Base-by-base conservation (phyloP, 2,888 invertebrate species). In the Agrotis exclamationis region DNA sequence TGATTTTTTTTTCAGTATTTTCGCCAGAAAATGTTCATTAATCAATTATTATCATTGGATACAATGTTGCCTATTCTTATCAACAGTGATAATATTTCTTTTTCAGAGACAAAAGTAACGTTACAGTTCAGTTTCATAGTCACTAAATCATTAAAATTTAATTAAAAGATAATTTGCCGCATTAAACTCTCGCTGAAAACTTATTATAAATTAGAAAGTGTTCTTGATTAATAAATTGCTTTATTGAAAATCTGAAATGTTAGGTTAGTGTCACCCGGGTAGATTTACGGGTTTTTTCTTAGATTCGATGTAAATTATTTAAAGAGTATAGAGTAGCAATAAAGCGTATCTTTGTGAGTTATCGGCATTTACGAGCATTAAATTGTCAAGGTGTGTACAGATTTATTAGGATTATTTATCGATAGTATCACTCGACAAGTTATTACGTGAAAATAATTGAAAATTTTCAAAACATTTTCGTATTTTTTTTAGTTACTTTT, bases 121-220 rank as follows among this genome's bases (percentile, higher is more conserved):
- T 56, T 28, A 73, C 20, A 64, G 20, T 54, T 47, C 16, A 50
- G 47, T 59, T 56, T 60, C 48, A 56, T 20, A 67, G 44, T 72
- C 22, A 60, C n/a, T 7, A 2, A 60, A 7, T 53, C 11, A 45
- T 7, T n/a, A 63, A 44, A 9, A n/a, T 13, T 47, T 39, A 70
- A 57, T 68, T 56, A 56, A 67, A 65, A 24, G 44, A 24, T 53
- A 65, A 79, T 68, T 79, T 75, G 69, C 62, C 50, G 66, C 60
- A 3, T 53, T 59, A 66, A 65, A 67, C 56, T 14, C 13, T 47
- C 11, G n/a, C 54, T 72, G 54, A 62, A 72, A 73, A 64, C 51
- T 44, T 50, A 64, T 57, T 57, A 67, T 22, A 22, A 70, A 60
- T 59, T 51, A 68, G 68, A 80, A 76, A 80, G 68, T 62, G 33